Evolutionary conservation across 1,140 invertebrate genomes (phyloP).

Genomic region (Lasioglossum albipes): DNA sequence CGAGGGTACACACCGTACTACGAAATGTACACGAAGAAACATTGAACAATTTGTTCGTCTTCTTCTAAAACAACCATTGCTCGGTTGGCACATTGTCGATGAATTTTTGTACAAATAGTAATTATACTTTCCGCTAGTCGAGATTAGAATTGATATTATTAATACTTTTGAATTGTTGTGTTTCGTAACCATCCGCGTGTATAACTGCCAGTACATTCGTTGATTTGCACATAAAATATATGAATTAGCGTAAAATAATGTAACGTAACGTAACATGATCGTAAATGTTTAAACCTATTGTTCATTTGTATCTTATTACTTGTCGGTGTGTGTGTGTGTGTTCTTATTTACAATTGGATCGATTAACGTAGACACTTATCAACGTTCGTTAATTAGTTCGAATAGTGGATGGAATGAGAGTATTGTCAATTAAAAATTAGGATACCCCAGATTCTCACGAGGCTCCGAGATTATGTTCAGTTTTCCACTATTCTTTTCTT

Average conservation of each 20-base stretch:
- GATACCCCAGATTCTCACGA: conserved; percentile 36
- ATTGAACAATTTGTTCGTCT: conserved; percentile 5
- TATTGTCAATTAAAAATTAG: conserved; percentile 69
- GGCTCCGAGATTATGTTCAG: conserved; percentile 8
- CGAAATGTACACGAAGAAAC: conserved; percentile 16
- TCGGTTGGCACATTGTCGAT: conserved; percentile 45
- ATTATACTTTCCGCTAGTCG: conserved; percentile 5
- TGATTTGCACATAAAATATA: no score
- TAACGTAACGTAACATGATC: neutral
- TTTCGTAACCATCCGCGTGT: neutral
- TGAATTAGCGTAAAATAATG: neutral
- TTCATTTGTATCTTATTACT: conserved; percentile 5
- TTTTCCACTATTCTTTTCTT: conserved; percentile 47
- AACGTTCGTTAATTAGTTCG: conserved; percentile 43
- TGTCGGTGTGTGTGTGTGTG: conserved; percentile 8
- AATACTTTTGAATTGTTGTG: neutral
- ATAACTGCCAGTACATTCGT: neutral
- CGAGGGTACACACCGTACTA: neutral
- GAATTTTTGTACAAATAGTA: conserved; percentile 18
- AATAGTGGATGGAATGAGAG: conserved; percentile 67
- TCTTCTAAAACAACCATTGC: conserved; percentile 35
- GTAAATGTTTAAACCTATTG: neutral
- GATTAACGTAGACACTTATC: conserved; percentile 28
- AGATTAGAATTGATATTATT: neutral
- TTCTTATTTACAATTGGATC: conserved; percentile 43